Conservation (phyloP, 2,113 vertebrate species). For the Leuciscus idus region DNA sequence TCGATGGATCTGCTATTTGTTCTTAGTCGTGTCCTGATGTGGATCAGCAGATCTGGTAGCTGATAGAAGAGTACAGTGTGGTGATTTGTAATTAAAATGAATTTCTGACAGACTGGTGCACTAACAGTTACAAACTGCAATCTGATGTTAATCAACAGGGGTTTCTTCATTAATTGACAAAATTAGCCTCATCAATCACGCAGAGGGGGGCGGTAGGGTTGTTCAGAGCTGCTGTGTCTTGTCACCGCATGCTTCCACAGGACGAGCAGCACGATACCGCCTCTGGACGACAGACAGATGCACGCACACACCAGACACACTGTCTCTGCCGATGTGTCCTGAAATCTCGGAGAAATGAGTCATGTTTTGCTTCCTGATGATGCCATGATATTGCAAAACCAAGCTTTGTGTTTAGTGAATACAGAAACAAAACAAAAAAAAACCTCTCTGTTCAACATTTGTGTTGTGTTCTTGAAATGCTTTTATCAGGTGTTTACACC, state of each 20-base stretch:
- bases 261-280: slow-evolving; percentile 66
- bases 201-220: slow-evolving; percentile 69
- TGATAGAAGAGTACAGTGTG: slow-evolving; percentile 50
- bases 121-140: slow-evolving; percentile 79
- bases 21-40: slow-evolving; percentile 47
- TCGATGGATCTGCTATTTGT: slow-evolving; percentile 42
- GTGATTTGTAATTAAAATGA: slow-evolving; percentile 74
- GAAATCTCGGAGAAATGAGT: not conserved
- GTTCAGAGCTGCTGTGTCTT: slow-evolving; percentile 55
- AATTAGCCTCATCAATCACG: slow-evolving; percentile 83
- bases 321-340: not conserved
- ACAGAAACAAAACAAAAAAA: slow-evolving; percentile 17
- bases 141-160: slow-evolving; percentile 81
- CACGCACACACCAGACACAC: not conserved
- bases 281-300: slow-evolving; percentile 2
- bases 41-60: slow-evolving; percentile 40
- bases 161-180: slow-evolving; percentile 81
- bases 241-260: slow-evolving; percentile 69
- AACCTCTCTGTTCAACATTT: not conserved
- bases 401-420: slow-evolving; percentile 1
- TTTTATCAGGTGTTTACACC: slow-evolving; percentile 37
- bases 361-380: slow-evolving; percentile 1
- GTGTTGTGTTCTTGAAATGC: slow-evolving; percentile 17
- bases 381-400: slow-evolving; percentile 12
- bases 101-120: slow-evolving; percentile 74